Conservation (phyloP, 2,888 invertebrate genomes). For the Volucella zonaria region DNA sequence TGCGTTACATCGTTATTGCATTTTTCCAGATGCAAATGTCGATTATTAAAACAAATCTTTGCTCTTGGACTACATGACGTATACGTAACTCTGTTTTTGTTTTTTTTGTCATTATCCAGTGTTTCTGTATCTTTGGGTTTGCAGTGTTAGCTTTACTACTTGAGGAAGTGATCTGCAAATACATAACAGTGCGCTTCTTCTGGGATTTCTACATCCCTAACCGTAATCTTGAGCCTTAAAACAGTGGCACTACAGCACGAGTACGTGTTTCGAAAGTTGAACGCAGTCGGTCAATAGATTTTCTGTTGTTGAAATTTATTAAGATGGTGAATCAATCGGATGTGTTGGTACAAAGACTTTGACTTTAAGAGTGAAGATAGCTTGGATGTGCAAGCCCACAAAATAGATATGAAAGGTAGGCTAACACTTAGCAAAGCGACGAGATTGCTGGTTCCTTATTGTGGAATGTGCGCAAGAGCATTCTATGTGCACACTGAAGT, state of each 20-base stretch:
- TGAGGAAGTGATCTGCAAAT: conserved; percentile 60
- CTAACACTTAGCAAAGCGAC: no score
- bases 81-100: conserved; percentile 49
- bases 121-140: conserved; percentile 34
- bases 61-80: conserved; percentile 62
- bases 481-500: no score
- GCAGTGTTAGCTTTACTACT: conserved; percentile 37
- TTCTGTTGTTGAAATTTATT: not conserved
- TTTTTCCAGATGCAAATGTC: not conserved
- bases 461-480: no score
- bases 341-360: not conserved
- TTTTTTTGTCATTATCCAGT: not conserved
- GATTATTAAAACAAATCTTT: conserved; percentile 24
- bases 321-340: not conserved
- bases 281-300: conserved; percentile 14
- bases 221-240: conserved; percentile 64
- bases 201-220: conserved; percentile 55
- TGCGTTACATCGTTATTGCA: conserved; percentile 27
- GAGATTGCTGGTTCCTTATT: no score
- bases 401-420: no score
- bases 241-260: not conserved
- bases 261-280: conserved; percentile 44
- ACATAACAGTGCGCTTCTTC: conserved; percentile 30
- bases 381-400: no score
- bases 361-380: not conserved